These are phyloP conservation scores for Liasis olivaceus DNA, from an alignment of 2,797 vertebrate genomes.

Conservation along the genomic window DNA sequence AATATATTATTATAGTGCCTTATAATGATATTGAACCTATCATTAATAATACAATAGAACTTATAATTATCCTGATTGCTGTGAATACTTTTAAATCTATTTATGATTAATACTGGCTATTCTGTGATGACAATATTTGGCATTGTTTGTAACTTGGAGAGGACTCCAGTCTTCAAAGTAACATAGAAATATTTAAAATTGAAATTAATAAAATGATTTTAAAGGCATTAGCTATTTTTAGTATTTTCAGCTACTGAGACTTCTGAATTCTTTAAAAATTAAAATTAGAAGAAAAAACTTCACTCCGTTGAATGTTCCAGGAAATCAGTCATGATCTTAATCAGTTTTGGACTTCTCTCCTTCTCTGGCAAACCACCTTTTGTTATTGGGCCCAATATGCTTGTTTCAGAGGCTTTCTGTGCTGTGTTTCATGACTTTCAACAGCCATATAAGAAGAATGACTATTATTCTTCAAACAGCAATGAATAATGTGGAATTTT, in stretches of 20 bases:
- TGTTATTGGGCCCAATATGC: constrained; percentile 15
- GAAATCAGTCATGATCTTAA: not conserved
- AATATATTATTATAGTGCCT: not conserved
- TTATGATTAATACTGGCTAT: not conserved
- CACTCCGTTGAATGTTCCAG: not conserved
- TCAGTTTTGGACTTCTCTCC: not conserved
- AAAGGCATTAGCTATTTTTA: not conserved
- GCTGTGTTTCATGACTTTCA: not conserved
- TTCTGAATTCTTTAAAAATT: not conserved
- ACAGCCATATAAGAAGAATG: not conserved
- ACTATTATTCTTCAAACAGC: not conserved
- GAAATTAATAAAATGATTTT: not conserved
- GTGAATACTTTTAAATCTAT: not conserved
- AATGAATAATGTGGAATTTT: no score
- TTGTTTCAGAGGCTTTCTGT: constrained; percentile 37
- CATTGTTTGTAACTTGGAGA: not conserved
- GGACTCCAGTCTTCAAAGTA: not conserved
- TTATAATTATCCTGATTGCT: not conserved
- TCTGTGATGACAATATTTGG: not conserved
- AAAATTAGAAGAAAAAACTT: not conserved
- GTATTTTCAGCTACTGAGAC: not conserved
- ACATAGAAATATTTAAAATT: not conserved
- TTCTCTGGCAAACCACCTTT: not conserved
- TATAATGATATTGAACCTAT: not conserved
- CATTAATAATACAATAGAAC: not conserved